Percentiles rank a stretch among this genome's conserved stretches.
Evolutionary conservation across 30 jellyfish, hydroid and myxozoan species (phyloP).

Genomic region (Cassiopea xamachana): DNA sequence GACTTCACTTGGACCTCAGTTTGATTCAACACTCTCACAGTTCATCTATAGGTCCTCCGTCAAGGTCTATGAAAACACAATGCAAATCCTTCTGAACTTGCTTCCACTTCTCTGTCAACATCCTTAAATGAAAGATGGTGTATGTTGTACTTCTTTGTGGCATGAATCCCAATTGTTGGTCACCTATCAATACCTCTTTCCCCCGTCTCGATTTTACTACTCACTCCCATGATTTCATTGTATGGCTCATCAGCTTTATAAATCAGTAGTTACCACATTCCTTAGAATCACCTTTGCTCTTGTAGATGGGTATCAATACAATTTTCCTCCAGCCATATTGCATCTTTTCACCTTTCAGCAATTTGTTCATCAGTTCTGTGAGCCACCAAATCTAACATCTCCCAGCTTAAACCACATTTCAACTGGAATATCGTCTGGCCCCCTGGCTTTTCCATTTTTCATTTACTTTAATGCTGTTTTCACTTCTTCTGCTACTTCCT

Average conservation of each 20-base stretch:
- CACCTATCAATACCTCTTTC: background rate
- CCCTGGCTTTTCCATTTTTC: constrained; percentile 14
- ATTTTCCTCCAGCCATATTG: constrained; percentile 31
- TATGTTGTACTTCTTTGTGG: background rate
- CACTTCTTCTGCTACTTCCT: constrained; percentile 21
- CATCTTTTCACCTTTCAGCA: constrained; percentile 9
- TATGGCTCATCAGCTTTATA: background rate
- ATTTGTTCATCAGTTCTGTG: background rate
- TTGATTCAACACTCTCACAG: constrained; percentile 38
- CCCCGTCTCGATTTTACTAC: background rate
- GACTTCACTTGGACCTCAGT: constrained; percentile 6
- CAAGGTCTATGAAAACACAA: constrained; percentile 32
- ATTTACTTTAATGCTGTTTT: background rate
- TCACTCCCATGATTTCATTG: background rate
- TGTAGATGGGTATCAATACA: constrained; percentile 11
- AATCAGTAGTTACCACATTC: background rate
- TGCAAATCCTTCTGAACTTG: background rate
- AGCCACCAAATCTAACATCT: background rate
- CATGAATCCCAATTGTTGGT: background rate
- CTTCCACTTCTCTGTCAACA: constrained; percentile 14
- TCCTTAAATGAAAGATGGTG: background rate
- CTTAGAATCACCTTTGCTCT: background rate
- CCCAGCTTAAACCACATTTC: constrained; percentile 10
- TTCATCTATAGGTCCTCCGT: constrained; percentile 39
- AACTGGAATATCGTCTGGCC: constrained; percentile 12